These are phyloP conservation scores for Kryphioiulus occultus DNA, from an alignment of 2,888 invertebrate species.

Conservation along the genomic window DNA sequence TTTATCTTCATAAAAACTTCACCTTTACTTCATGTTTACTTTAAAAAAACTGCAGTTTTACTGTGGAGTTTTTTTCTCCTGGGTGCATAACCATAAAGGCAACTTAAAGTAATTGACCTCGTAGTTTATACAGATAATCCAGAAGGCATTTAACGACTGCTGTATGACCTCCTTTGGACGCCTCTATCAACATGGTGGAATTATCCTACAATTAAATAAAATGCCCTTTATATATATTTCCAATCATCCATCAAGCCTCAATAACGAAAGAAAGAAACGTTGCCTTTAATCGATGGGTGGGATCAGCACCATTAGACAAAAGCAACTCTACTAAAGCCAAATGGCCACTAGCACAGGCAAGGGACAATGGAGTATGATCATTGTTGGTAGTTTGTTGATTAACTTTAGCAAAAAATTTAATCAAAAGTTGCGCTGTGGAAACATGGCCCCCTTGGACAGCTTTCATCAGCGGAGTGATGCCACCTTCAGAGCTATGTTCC, in stretches of 20 bases:
- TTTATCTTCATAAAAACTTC: no score
- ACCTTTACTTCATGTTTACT: no score
- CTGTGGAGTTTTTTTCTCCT: slow-evolving; percentile 53
- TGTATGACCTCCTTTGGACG: slow-evolving; percentile 97
- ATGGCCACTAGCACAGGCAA: slow-evolving; percentile 97
- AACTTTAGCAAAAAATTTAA: slow-evolving; percentile 85
- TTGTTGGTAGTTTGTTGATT: slow-evolving; percentile 89
- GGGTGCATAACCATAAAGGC: slow-evolving; percentile 54
- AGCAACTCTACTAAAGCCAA: slow-evolving; percentile 90
- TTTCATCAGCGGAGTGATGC: slow-evolving; percentile 97
- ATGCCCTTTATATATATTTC: slow-evolving; percentile 14
- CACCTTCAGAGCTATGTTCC: slow-evolving; percentile 97
- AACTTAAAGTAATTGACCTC: slow-evolving; percentile 66
- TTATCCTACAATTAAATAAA: slow-evolving; percentile 73
- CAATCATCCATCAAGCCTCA: not conserved
- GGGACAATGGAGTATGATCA: slow-evolving; percentile 95
- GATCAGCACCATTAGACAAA: slow-evolving; percentile 90
- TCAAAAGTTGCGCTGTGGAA: slow-evolving; percentile 94
- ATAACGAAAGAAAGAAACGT: slow-evolving; percentile 24
- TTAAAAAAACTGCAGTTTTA: no score
- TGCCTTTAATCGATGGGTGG: slow-evolving; percentile 92
- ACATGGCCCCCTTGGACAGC: slow-evolving; percentile 95
- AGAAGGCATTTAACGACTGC: slow-evolving; percentile 92
- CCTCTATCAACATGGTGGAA: slow-evolving; percentile 98
- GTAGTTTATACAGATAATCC: slow-evolving; percentile 90